Base-by-base conservation (phyloP, 2,113 vertebrate genomes). In the Rhinoptilus africanus region DNA sequence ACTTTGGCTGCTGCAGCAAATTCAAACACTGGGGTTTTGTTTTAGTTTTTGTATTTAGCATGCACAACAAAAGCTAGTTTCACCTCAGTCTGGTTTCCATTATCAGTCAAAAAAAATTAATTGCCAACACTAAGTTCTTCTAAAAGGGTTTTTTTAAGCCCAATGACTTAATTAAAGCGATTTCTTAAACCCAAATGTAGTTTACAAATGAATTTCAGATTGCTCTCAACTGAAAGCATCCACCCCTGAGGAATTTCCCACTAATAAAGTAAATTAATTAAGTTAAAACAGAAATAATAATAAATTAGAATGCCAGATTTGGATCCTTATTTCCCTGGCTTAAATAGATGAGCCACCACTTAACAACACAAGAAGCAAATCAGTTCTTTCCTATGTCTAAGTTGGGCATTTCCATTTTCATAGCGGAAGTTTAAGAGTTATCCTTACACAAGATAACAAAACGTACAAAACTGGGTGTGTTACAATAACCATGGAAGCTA, bases 51-150 rank as follows among this genome's bases (percentile, higher is more conserved):
- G 3, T 51, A 67, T 75, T 80, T 59, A 73, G 47, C 14, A 47
- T 9, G 43, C 43, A 68, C 23, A 85, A 41, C 47, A 71, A 95
- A 73, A 92, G 64, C 27, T 28, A 87, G 26, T 78, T 93, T 94
- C 78, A 81, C 39, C 43, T 86, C 54, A 59, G 43, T 51, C 27
- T 57, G 50, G 59, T 72, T 96, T 79, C 60, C 28, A 91, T 79
- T 68, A 75, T n/a, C 35, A 81, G 35, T 43, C 26, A 77, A 93
- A 89, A 88, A 88, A 83, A 18, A 43, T 4, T 35, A 84, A 92
- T 1, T 80, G 39, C 53, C 89, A 93, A 48, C 39, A 81, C 43
- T 22, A 56, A 59, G 7, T 53, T 88, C 37, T 92, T 73, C 14
- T 81, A 84, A 50, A 41, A 82, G 27, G 28, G 5, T 14, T 7